Conservation (phyloP, 1,140 invertebrate species). For the Gonioctena quinquepunctata region DNA sequence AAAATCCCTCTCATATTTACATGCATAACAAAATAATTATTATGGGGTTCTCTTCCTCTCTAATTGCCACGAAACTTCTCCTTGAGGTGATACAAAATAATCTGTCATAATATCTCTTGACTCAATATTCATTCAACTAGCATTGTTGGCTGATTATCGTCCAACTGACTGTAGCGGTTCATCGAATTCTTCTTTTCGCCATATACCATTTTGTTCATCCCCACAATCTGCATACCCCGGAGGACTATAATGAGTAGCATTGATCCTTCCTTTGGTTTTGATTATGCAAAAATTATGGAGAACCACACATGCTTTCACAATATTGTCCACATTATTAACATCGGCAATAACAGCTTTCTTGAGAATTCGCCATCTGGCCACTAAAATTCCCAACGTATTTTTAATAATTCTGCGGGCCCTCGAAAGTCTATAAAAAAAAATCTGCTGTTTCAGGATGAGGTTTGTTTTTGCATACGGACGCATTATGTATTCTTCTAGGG, state of each 20-base stretch:
- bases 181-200: not conserved
- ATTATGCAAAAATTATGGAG: slow-evolving; percentile 9
- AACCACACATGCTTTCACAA: slow-evolving; percentile 4
- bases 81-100: not conserved
- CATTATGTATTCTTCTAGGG: slow-evolving; percentile 23
- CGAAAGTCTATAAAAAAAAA: slow-evolving; percentile 19
- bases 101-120: not conserved
- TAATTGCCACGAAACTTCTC: not conserved
- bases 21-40: no score
- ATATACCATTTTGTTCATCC: not conserved
- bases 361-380: slow-evolving; percentile 12
- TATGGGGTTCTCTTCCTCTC: no score
- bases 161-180: not conserved
- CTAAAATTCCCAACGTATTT: slow-evolving; percentile 22
- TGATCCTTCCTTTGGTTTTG: not conserved
- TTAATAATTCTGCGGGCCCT: slow-evolving; percentile 5
- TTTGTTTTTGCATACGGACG: not conserved
- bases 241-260: not conserved
- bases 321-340: slow-evolving; percentile 8
- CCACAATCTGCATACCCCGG: not conserved
- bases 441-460: not conserved
- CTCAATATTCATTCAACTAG: not conserved
- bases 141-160: not conserved
- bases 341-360: not conserved
- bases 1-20: no score